These are phyloP conservation scores for Ganaspis brasiliensis DNA, from an alignment of 2,888 invertebrate genomes.

Conservation along the genomic window DNA sequence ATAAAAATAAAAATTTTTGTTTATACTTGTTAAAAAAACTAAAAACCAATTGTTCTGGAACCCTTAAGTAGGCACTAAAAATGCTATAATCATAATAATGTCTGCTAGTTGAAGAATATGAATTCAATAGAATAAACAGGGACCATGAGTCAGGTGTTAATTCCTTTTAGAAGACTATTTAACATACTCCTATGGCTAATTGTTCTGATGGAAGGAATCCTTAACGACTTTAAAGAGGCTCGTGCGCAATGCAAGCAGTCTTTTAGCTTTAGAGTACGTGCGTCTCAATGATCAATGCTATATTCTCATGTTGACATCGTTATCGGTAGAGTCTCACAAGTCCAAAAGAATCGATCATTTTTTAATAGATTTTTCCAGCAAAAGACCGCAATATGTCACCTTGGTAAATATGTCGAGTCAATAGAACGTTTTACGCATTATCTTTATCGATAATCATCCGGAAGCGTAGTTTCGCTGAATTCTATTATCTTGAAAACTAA, in stretches of 20 bases:
- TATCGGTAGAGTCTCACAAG: not conserved
- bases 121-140: constrained; percentile 17
- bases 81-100: not conserved
- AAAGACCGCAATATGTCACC: constrained; percentile 23
- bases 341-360: constrained; percentile 4
- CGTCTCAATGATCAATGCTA: constrained; percentile 10
- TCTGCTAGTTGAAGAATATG: constrained; percentile 26
- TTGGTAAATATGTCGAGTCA: constrained; percentile 7
- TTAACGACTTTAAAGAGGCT: constrained; percentile 17
- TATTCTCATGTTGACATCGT: constrained; percentile 26
- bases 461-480: constrained; percentile 20
- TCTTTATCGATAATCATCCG: constrained; percentile 37
- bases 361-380: not conserved
- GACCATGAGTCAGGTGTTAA: constrained; percentile 33
- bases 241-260: constrained; percentile 22
- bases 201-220: constrained; percentile 31
- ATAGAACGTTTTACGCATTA: constrained; percentile 15
- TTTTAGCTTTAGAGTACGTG: constrained; percentile 14
- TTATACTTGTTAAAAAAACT: no score
- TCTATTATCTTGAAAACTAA: constrained; percentile 21
- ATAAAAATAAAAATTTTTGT: no score
- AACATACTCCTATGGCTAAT: constrained; percentile 40
- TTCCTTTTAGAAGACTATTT: constrained; percentile 37
- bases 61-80: not conserved
- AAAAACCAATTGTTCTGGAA: not conserved